These are phyloP conservation scores for Xenopus tropicalis DNA, from an alignment of 2,113 vertebrate species.

Conservation along the genomic window UCB_Xtro_10.0 CM004444.2:40607501-40608000, in stretches of 20 bases:
- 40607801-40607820: slow-evolving; percentile 69
- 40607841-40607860: slow-evolving; percentile 67
- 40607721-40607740: slow-evolving; percentile 74
- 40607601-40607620: slow-evolving; percentile 73
- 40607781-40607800: slow-evolving; percentile 80
- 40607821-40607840: slow-evolving; percentile 62
- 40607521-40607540: slow-evolving; percentile 69
- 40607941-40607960: not conserved
- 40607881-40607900: slow-evolving; percentile 29
- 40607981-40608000: not conserved
- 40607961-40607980: slow-evolving; percentile 2
- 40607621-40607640: slow-evolving; percentile 55
- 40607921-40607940: not conserved
- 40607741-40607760: slow-evolving; percentile 83
- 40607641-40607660: not conserved
- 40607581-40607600: slow-evolving; percentile 61
- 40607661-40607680: slow-evolving; percentile 68
- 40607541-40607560: slow-evolving; percentile 66
- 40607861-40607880: slow-evolving; percentile 46
- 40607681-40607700: slow-evolving; percentile 64
- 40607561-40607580: slow-evolving; percentile 71
- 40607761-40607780: slow-evolving; percentile 79
- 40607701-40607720: slow-evolving; percentile 27
- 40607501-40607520: slow-evolving; percentile 74
- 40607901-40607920: slow-evolving; percentile 10